phyloP scores from a whole-genome alignment of 2,797 vertebrate genomes.

The Apodemus agrarius region DNA sequence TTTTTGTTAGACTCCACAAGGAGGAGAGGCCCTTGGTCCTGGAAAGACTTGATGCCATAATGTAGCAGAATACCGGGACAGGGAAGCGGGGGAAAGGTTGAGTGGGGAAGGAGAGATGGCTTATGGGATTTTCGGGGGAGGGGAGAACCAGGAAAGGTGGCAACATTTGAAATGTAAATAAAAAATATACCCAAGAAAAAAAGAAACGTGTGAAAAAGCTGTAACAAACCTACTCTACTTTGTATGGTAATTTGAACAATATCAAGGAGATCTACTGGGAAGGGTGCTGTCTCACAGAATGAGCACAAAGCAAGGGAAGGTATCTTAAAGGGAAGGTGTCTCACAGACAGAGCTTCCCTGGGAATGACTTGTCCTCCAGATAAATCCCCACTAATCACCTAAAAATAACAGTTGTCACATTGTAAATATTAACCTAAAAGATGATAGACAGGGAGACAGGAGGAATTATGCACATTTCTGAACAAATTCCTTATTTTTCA shows the following conservation, averaged over 20 bases:
- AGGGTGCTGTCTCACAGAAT: not conserved
- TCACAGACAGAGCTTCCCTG: not conserved
- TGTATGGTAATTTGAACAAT: not conserved
- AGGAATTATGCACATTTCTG: conserved; percentile 10
- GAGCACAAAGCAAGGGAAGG: not conserved
- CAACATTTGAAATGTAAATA: too few relatives aligned
- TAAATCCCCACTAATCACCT: not conserved
- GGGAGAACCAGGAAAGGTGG: too few relatives aligned
- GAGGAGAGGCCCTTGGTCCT: too few relatives aligned
- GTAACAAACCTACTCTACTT: rapidly evolving
- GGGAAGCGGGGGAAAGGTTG: too few relatives aligned
- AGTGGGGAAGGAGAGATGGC: too few relatives aligned
- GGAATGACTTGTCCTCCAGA: conserved; percentile 26
- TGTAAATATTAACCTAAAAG: conserved; percentile 32
- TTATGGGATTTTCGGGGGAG: too few relatives aligned
- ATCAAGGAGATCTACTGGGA: not conserved
- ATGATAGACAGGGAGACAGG: not conserved
- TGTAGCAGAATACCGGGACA: too few relatives aligned
- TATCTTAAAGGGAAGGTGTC: not conserved
- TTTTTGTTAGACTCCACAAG: too few relatives aligned
- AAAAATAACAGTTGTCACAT: conserved; percentile 36
- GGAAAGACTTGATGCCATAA: too few relatives aligned
- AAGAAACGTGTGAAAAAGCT: not conserved
- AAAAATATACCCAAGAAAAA: too few relatives aligned
- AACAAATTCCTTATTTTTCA: conserved; percentile 24